Conservation (phyloP, 2,888 invertebrate species). For the Zaprionus bogoriensis region DNA sequence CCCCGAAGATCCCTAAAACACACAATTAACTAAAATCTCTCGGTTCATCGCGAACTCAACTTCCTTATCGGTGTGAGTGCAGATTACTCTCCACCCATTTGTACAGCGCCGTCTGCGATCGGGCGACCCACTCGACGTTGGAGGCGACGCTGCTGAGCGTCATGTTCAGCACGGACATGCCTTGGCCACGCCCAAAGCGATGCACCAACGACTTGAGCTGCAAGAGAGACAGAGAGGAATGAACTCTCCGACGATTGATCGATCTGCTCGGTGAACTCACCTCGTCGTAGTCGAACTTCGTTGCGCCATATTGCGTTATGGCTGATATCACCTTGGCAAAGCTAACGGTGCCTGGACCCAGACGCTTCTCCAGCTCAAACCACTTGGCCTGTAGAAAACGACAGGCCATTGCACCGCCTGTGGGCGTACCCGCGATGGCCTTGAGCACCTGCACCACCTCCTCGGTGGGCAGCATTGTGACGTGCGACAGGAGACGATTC, state of each 20-base stretch:
- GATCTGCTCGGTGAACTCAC: conserved; percentile 46
- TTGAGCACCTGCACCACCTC: conserved; percentile 83
- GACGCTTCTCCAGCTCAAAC: conserved; percentile 82
- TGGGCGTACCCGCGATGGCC: conserved; percentile 83
- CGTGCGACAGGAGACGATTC: conserved; percentile 83
- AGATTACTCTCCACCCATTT: conserved; percentile 82
- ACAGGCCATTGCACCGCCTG: conserved; percentile 83
- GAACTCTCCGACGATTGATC: no score
- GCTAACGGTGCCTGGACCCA: conserved; percentile 82
- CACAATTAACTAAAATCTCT: conserved; percentile 29
- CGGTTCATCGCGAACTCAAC: background rate
- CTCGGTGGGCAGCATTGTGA: conserved; percentile 82
- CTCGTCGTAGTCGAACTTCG: conserved; percentile 83
- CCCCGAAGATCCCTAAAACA: conserved; percentile 27
- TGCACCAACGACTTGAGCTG: conserved; percentile 83
- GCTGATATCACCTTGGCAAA: conserved; percentile 83
- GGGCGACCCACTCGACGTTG: conserved; percentile 83
- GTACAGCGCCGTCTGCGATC: conserved; percentile 82
- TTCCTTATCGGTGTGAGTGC: conserved; percentile 76
- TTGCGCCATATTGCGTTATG: conserved; percentile 83
- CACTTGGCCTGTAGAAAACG: conserved; percentile 83
- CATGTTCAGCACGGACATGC: conserved; percentile 82
- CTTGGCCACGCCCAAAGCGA: conserved; percentile 83
- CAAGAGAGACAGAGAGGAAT: no score
- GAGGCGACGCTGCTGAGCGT: conserved; percentile 83